Percentiles rank a stretch among this genome's conserved stretches.
Conservation (phyloP, 2,888 invertebrate genomes). For the Papilio gigon region DNA sequence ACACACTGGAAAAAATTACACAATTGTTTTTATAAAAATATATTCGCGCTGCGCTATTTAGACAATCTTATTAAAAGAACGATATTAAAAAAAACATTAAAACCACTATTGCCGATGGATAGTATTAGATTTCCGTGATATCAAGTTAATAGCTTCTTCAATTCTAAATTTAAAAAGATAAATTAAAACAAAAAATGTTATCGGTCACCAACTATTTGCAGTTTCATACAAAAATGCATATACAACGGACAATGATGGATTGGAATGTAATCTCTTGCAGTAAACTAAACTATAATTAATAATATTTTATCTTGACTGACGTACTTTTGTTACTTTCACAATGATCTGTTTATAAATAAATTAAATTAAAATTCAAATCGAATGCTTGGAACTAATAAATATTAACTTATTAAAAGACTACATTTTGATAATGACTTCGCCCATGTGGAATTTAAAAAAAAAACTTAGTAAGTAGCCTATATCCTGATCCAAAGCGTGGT, state of each 20-base stretch:
- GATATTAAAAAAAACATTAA: no score
- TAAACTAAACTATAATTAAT: conserved; percentile 11
- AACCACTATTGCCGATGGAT: no score
- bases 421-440: no score
- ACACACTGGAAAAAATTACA: neutral
- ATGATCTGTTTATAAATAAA: neutral
- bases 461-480: no score
- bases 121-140: neutral
- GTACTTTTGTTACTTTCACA: neutral
- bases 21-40: neutral
- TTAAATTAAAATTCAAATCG: neutral
- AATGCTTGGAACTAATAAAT: no score
- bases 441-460: no score
- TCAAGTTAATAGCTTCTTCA: neutral
- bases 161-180: neutral
- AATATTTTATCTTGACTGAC: neutral
- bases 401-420: no score
- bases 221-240: neutral
- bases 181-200: conserved; percentile 4
- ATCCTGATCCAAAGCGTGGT: no score
- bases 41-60: conserved; percentile 18
- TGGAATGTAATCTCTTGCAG: conserved; percentile 5
- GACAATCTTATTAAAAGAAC: no score
- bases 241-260: conserved; percentile 2
- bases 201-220: neutral